Evolutionary conservation across 2,797 vertebrate genomes (phyloP).

Genomic region (Platyrinchus mystaceus): DNA sequence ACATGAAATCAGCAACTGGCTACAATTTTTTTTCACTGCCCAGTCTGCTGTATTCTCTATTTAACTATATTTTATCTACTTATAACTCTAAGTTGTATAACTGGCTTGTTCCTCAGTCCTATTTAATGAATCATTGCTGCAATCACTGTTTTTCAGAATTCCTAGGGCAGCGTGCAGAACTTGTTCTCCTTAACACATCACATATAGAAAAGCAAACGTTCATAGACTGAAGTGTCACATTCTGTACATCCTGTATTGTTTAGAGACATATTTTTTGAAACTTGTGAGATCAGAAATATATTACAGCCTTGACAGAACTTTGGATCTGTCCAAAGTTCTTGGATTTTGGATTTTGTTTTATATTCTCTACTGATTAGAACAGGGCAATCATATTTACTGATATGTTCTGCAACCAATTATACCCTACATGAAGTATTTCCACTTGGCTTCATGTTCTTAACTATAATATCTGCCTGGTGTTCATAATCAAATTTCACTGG

Average conservation of each 20-base stretch:
- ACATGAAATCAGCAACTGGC: not conserved
- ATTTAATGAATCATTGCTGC: not conserved
- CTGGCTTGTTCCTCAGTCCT: not conserved
- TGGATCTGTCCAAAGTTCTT: no score
- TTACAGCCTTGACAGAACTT: not conserved
- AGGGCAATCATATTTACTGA: not conserved
- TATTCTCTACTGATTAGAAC: not conserved
- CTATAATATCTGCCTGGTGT: not conserved
- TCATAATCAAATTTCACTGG: not conserved
- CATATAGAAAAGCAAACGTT: not conserved
- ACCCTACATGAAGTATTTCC: not conserved
- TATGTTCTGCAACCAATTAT: not conserved
- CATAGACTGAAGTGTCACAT: not conserved
- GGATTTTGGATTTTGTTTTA: not conserved
- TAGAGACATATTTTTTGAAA: not conserved
- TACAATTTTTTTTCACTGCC: not conserved
- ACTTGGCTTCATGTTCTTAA: not conserved
- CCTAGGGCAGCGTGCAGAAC: not conserved
- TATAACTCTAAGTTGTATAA: not conserved
- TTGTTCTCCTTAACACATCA: not conserved
- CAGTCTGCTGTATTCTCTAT: not conserved
- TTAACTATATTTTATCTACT: not conserved
- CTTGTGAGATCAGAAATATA: not conserved
- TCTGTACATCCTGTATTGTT: not conserved
- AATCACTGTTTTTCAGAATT: not conserved